Base-by-base conservation (phyloP, 2,888 invertebrate species). In the Rutpela maculata region DNA sequence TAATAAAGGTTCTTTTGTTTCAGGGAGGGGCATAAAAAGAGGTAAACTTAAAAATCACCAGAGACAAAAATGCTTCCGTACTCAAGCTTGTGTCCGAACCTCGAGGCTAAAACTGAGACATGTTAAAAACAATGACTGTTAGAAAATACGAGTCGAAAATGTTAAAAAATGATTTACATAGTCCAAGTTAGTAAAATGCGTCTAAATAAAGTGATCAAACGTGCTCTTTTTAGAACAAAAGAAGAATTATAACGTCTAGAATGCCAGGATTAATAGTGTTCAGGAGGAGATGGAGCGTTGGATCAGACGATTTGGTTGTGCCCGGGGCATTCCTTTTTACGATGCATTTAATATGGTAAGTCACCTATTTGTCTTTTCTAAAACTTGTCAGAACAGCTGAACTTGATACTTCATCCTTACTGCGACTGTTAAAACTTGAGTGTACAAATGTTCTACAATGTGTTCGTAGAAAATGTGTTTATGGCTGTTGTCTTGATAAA, bases 181-280 rank as follows among this genome's bases (percentile, higher is more conserved):
- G 65, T 65, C 43, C 43, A 31, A 50, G 56, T 35, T 31, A 12
- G 22, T 69, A 57, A 11, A 9, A 69, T 70, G 60, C 17, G 59
- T 35, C n/a, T 69, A 57, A 69, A 57, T 19, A 10, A 59, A 38
- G 70, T 70, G 60, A 60, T 38, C n/a, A 7, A 22, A 60, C n/a
- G 60, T 38, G 15, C 35, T 19, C 26, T 60, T 70, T 43, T 17
- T 18, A n/a, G 43, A 60, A 18, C 12, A 57, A 62, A 56, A 57
- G 66, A 57, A 17, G 15, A 62, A 35, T 38, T 63, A 26, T 63
- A 67, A 17, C 10, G 15, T 15, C 26, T 63, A 88, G 83, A 82
- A 97, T 97, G 97, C 96, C 97, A 82, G 96, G 96, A 83, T 93
- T 97, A 87, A 94, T 96, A 84, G 95, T 95, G 81, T 96, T 96